Evolutionary conservation across 2,113 vertebrate species (phyloP), one percentile per base, ranked within the genome.

Genomic region (Dicaeum eximium): DNA sequence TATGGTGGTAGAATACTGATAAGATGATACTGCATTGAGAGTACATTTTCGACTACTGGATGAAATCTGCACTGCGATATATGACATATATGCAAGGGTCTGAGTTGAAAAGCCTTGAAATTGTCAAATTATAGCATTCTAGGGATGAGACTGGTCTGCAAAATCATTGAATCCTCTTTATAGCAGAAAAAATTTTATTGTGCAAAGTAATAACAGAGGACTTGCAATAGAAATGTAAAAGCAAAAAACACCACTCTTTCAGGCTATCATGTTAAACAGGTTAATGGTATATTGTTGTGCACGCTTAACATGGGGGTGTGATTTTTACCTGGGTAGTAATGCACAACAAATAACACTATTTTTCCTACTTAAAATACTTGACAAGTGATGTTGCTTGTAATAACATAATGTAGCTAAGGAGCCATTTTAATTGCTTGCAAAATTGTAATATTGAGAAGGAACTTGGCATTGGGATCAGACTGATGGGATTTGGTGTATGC

Each of bases 1-100:
- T 94, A 96, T 97, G 96, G 94, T 79, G 82, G 77, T 86, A 12
- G 96, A 97, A 97, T 97, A 96, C 96, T 96, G 96, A 97, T 96
- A 90, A 97, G 96, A 94, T 93, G 95, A 90, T 97, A 91, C 53
- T 96, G 90, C 88, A 96, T 94, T 96, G 93, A 81, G 86, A 93
- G 83, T 88, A 92, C 88, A 93, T 97, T 96, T 97, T 95, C 31
- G 0, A 61, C 88, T 86, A 83, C 45, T 95, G 93, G 83, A 92
- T 91, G 92, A 93, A 96, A 94, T 96, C 95, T 96, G 90, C 95
- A 97, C 75, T 95, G 94, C 72, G 27, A 96, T 97, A 71, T 42
- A 56, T 95, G 83, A 81, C 95, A 94, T 60, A 45, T 12, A 80
- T 78, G 74, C 80, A 71, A 86, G 42, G 56, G 50, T 90, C 73